These are phyloP conservation scores for Coptotermes formosanus DNA, from an alignment of 1,140 invertebrate species.

Conservation along the genomic window DNA sequence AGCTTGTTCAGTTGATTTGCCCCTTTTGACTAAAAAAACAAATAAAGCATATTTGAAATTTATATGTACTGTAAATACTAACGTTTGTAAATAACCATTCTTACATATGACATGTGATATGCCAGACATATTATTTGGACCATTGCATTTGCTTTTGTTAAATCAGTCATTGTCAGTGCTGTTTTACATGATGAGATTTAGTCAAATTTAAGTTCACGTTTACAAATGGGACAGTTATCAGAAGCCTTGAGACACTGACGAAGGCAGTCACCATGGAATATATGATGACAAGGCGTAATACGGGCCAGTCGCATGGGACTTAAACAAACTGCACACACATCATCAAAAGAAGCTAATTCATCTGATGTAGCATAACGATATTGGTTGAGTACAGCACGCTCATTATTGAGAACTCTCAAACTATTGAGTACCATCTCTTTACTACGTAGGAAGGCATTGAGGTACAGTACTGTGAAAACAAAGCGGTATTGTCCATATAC, in stretches of 20 bases:
- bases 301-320: conserved; percentile 63
- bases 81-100: neutral
- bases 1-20: neutral
- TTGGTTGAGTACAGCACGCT: conserved; percentile 58
- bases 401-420: conserved; percentile 54
- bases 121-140: conserved; percentile 18
- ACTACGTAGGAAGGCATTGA: conserved; percentile 65
- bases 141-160: neutral
- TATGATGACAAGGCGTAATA: conserved; percentile 72
- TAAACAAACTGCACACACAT: conserved; percentile 74
- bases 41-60: neutral
- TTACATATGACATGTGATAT: neutral
- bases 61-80: neutral
- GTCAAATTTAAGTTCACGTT: conserved; percentile 53
- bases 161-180: neutral
- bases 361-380: conserved; percentile 64
- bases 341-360: conserved; percentile 66
- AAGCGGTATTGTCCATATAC: conserved; percentile 58
- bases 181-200: conserved; percentile 26
- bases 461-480: conserved; percentile 58
- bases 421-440: conserved; percentile 60
- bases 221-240: conserved; percentile 70
- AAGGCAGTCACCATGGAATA: conserved; percentile 74
- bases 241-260: conserved; percentile 66
- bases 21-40: neutral